Conservation (phyloP, 1,140 invertebrate species). For the Ceratoteleas bidentatus region DNA sequence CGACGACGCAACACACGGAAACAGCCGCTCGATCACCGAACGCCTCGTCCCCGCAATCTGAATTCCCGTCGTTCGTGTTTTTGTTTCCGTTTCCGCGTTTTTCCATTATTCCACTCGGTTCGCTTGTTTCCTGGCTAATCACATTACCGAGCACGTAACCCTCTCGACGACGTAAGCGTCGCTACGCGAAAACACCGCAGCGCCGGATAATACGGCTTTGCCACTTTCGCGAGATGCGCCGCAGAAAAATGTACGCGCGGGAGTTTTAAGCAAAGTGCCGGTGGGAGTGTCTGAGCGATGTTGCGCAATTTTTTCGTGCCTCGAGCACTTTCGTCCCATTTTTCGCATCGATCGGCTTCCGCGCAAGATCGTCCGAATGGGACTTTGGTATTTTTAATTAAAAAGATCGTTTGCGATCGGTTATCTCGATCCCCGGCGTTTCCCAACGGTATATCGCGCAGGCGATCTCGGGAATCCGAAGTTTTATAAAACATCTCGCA, state of each 20-base stretch:
- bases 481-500: background rate
- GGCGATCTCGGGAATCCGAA: background rate
- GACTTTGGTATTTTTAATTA: background rate
- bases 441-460: background rate
- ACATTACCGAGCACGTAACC: slow-evolving; percentile 52
- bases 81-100: slow-evolving; percentile 25
- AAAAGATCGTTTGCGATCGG: background rate
- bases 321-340: background rate
- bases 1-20: no score
- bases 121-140: slow-evolving; percentile 46
- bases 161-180: slow-evolving; percentile 26
- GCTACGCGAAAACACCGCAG: slow-evolving; percentile 35
- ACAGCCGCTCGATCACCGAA: no score
- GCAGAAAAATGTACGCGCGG: slow-evolving; percentile 16
- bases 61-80: slow-evolving; percentile 3
- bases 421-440: background rate
- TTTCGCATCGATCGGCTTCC: background rate
- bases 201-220: slow-evolving; percentile 62
- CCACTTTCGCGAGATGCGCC: slow-evolving; percentile 47
- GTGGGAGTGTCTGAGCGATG: slow-evolving; percentile 14
- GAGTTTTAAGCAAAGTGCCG: slow-evolving; percentile 24
- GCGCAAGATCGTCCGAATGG: no score
- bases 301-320: slow-evolving; percentile 10
- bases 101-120: slow-evolving; percentile 40
- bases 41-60: background rate